Evolutionary conservation across 2,797 vertebrate genomes (phyloP).

Genomic region (Yasuhikotakia modesta): DNA sequence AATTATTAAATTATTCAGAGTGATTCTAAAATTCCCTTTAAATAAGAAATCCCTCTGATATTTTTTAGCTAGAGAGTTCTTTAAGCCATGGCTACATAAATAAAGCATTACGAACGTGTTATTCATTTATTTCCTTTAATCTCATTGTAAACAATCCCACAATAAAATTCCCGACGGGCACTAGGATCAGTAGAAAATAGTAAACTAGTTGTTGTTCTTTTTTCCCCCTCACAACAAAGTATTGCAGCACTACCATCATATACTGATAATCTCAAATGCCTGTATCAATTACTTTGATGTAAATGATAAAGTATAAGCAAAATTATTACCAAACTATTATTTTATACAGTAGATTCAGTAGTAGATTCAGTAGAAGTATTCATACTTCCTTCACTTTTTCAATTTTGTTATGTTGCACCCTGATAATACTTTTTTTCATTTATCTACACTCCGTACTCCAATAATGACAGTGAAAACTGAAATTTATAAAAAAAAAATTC

Average conservation of each 20-base stretch:
- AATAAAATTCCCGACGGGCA: not conserved
- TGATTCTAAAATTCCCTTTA: not conserved
- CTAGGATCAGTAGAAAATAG: slow-evolving; percentile 5
- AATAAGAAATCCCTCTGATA: not conserved
- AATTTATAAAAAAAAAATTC: no score
- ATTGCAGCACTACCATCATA: not conserved
- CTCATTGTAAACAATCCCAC: not conserved
- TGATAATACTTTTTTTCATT: no score
- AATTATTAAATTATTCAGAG: slow-evolving; percentile 38
- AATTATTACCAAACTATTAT: no score
- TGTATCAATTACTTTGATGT: not conserved
- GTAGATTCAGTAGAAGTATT: no score
- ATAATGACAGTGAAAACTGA: no score
- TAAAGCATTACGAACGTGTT: not conserved
- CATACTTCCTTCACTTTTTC: no score
- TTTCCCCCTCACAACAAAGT: not conserved
- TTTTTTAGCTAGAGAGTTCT: slow-evolving; percentile 2
- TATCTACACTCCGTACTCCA: no score
- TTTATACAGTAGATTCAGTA: no score
- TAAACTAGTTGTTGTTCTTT: not conserved
- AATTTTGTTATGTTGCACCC: no score
- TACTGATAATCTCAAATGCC: not conserved
- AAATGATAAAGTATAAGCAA: no score
- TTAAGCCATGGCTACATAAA: not conserved
- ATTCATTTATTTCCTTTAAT: not conserved